A percentile compares a stretch with the other conserved stretches of the same genome.
These are phyloP conservation scores for Emydoidea blandingii DNA, from an alignment of 2,797 vertebrate species.

Conservation along the genomic window DNA sequence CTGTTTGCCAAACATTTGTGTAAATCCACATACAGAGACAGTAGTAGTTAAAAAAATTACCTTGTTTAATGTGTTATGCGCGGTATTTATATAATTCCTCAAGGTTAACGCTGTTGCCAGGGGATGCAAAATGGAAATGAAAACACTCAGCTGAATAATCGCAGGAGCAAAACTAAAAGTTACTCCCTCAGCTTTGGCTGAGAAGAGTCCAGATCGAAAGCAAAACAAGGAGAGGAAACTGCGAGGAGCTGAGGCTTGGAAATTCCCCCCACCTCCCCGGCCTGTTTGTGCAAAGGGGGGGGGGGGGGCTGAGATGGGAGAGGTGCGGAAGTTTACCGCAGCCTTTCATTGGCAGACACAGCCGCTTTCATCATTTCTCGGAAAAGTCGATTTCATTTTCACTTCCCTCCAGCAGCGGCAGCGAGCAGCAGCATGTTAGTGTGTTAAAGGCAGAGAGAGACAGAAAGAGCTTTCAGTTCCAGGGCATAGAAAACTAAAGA, in stretches of 20 bases:
- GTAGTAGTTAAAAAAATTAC: slow-evolving; percentile 62
- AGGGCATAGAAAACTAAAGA: neutral
- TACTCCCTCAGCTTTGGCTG: slow-evolving; percentile 82
- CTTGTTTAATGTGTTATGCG: slow-evolving; percentile 74
- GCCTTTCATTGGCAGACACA: slow-evolving; percentile 79
- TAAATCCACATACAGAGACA: slow-evolving; percentile 25
- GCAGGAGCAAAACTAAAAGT: slow-evolving; percentile 88
- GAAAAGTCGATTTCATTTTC: slow-evolving; percentile 91
- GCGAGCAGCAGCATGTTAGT: slow-evolving; percentile 49
- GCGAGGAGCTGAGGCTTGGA: slow-evolving; percentile 84
- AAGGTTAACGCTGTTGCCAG: slow-evolving; percentile 78
- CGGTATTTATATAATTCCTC: slow-evolving; percentile 78
- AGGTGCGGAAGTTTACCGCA: slow-evolving; percentile 76
- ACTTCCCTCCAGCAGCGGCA: slow-evolving; percentile 83
- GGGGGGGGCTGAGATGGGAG: slow-evolving; percentile 22
- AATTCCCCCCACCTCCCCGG: slow-evolving; percentile 84
- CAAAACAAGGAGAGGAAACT: slow-evolving; percentile 94
- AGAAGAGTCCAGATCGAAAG: slow-evolving; percentile 94
- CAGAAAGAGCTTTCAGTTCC: slow-evolving; percentile 20
- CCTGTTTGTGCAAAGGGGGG: slow-evolving; percentile 31
- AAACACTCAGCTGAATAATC: slow-evolving; percentile 82
- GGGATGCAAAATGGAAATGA: slow-evolving; percentile 78
- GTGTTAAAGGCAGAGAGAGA: too few relatives aligned
- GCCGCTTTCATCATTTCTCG: slow-evolving; percentile 76
- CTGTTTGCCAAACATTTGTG: slow-evolving; percentile 55